phyloP scores from a whole-genome alignment of 2,888 invertebrate genomes.

The Adelphocoris suturalis region DNA sequence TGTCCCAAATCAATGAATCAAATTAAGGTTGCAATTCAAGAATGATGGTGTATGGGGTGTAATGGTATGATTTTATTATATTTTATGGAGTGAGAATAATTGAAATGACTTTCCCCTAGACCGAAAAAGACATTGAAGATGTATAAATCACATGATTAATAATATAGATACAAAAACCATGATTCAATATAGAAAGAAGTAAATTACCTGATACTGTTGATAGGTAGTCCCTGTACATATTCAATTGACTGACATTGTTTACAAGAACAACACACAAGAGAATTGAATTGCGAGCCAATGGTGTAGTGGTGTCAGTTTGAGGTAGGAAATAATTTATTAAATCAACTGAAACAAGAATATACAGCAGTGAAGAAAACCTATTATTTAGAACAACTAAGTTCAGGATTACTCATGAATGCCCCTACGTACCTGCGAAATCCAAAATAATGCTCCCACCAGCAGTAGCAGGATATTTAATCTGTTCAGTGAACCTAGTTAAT shows the following conservation, averaged over 20 bases:
- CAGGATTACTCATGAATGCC: neutral
- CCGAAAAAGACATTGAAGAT: no score
- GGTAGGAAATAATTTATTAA: conserved; percentile 91
- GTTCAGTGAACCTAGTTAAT: conserved; percentile 86
- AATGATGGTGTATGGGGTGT: no score
- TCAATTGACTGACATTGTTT: conserved; percentile 87
- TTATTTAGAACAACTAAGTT: neutral
- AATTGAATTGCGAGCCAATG: conserved; percentile 94
- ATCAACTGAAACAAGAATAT: conserved; percentile 81
- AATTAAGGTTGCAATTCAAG: no score
- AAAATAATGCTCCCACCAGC: conserved; percentile 90
- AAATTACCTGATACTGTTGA: conserved; percentile 73
- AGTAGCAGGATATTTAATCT: conserved; percentile 70
- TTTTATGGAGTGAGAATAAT: no score
- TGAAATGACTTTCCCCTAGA: no score
- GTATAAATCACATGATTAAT: no score
- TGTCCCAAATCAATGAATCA: no score
- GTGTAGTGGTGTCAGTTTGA: conserved; percentile 79
- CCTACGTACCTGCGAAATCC: conserved; percentile 82
- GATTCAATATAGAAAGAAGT: no score
- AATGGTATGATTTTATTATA: no score
- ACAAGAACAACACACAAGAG: conserved; percentile 91
- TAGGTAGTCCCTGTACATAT: conserved; percentile 92
- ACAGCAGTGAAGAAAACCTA: neutral
- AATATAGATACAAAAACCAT: no score